Evolutionary conservation across 2,888 invertebrate genomes (phyloP).

Genomic region (Scaptomyza caliginosa): DNA sequence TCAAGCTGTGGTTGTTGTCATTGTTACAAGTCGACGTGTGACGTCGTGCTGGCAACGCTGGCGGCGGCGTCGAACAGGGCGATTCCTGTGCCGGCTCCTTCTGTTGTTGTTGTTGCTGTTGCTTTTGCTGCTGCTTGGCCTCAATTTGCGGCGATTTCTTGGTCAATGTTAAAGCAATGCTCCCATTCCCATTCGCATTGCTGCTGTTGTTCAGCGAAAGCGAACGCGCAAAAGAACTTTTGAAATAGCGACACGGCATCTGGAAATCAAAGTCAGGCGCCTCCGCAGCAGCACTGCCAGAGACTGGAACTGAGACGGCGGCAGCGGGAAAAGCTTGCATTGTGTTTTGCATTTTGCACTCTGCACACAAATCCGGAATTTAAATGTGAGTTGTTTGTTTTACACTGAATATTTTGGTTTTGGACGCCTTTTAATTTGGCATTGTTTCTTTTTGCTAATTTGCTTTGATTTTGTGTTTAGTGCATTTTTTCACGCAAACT

Average conservation of each 20-base stretch:
- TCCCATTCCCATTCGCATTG: conserved; percentile 16
- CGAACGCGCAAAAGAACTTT: conserved; percentile 86
- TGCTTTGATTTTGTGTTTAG: conserved; percentile 46
- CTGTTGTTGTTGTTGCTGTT: conserved; percentile 23
- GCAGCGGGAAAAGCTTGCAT: conserved; percentile 51
- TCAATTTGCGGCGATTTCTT: conserved; percentile 62
- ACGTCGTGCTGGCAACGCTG: conserved; percentile 78
- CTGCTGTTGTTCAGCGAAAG: conserved; percentile 83
- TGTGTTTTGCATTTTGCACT: conserved; percentile 42
- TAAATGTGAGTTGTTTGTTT: conserved; percentile 2
- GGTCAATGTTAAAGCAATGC: conserved; percentile 49
- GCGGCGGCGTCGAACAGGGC: conserved; percentile 63
- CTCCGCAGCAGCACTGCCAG: conserved; percentile 30
- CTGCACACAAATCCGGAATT: conserved; percentile 31
- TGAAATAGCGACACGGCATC: conserved; percentile 85
- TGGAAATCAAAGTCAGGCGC: conserved; percentile 83
- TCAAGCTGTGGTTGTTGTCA: conserved; percentile 49
- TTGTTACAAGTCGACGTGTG: conserved; percentile 44
- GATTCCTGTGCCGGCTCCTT: conserved; percentile 26
- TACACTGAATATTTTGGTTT: conserved; percentile 5
- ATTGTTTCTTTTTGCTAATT: conserved; percentile 41
- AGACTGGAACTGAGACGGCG: conserved; percentile 15
- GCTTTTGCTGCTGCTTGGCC: conserved; percentile 33
- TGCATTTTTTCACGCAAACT: conserved; percentile 65
- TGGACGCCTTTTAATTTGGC: conserved; percentile 49